phyloP scores from a whole-genome alignment of 2,797 vertebrate species.

The Choloepus didactylus region DNA sequence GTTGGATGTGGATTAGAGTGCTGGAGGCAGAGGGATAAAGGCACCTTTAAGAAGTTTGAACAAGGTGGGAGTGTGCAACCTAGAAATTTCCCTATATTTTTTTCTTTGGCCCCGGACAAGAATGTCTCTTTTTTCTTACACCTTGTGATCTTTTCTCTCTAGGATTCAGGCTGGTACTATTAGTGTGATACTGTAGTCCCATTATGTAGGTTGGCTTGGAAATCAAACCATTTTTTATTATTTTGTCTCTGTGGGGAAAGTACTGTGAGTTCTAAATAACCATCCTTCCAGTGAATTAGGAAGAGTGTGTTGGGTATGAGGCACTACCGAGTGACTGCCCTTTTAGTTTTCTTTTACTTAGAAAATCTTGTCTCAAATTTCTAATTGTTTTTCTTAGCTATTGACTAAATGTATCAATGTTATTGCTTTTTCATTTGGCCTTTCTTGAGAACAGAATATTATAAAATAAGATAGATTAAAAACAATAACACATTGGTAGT shows the following conservation, averaged over 20 bases:
- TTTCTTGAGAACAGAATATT: not conserved
- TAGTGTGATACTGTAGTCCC: not conserved
- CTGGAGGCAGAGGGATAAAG: not conserved
- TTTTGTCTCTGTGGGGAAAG: constrained; percentile 15
- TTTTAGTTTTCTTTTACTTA: constrained; percentile 56
- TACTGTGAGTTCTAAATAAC: constrained; percentile 4
- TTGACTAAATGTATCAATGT: not conserved
- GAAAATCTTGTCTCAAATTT: constrained; percentile 24
- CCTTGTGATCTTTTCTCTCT: not conserved
- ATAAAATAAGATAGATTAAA: not conserved
- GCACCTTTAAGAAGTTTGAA: not conserved
- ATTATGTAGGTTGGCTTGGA: constrained; percentile 4
- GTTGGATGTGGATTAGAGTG: not conserved
- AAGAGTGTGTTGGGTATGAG: not conserved
- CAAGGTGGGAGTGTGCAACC: not conserved
- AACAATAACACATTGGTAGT: not conserved
- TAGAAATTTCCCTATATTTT: not conserved
- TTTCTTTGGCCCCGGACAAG: not conserved
- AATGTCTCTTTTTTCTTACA: not conserved
- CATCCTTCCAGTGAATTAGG: not conserved
- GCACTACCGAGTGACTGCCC: not conserved
- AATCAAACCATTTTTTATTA: not conserved
- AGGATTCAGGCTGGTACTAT: not conserved
- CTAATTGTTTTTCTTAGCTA: constrained; percentile 13
- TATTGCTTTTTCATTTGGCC: constrained; percentile 32